phyloP scores from a whole-genome alignment of 2,113 vertebrate species.

The Lepus timidus region DNA sequence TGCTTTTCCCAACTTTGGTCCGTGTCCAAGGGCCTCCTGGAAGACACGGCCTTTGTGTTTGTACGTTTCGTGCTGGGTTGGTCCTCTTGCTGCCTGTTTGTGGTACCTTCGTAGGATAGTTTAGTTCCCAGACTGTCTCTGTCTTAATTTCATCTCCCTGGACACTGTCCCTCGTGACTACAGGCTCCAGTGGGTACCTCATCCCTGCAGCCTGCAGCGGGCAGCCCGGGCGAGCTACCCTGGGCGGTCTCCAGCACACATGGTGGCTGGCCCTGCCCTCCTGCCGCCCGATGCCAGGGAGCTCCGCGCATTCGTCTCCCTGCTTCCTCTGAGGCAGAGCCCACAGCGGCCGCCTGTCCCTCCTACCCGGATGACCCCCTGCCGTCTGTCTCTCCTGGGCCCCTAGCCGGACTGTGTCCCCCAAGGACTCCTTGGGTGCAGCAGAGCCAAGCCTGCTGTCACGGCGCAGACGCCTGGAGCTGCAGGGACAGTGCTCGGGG shows the following conservation, averaged over 20 bases:
- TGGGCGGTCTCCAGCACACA: not conserved
- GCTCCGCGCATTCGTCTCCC: not conserved
- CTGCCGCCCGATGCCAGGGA: not conserved
- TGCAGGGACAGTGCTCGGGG: not conserved
- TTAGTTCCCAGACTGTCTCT: constrained; percentile 85
- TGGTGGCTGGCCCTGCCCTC: not conserved
- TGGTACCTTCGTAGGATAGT: constrained; percentile 89
- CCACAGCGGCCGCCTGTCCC: not conserved
- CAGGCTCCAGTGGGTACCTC: not conserved
- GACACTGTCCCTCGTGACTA: constrained; percentile 57
- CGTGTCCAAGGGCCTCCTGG: constrained; percentile 80
- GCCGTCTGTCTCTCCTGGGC: not conserved
- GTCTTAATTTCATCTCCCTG: constrained; percentile 85
- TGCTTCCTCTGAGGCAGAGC: constrained; percentile 45
- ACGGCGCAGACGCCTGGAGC: not conserved
- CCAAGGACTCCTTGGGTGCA: not conserved
- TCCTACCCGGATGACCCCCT: not conserved
- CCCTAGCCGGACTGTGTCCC: not conserved
- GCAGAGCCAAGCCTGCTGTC: not conserved
- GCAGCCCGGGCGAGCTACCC: not conserved
- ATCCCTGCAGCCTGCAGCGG: not conserved
- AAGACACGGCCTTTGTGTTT: constrained; percentile 86
- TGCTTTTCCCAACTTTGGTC: constrained; percentile 82
- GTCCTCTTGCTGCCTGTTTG: constrained; percentile 89
- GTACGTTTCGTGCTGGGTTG: constrained; percentile 88